Conservation (phyloP, 2,888 invertebrate species). For the Chrysolina oricalcia region DNA sequence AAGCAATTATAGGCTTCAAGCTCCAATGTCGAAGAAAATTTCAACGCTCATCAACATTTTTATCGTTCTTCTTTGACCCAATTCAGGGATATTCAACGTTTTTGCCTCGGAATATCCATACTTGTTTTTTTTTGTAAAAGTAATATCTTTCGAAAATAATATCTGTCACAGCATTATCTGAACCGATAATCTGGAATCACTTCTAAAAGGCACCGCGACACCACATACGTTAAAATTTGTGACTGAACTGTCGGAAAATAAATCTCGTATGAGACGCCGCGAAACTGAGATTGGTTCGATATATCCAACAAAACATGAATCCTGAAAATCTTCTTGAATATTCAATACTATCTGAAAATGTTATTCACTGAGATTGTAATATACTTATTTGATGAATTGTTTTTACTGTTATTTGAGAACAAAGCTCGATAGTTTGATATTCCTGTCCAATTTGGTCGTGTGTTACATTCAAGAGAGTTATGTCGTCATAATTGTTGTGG, state of each 20-base stretch:
- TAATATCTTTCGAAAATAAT: conserved; percentile 28
- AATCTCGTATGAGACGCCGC: conserved; percentile 10
- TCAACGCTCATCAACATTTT: background rate
- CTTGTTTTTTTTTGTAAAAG: background rate
- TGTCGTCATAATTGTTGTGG: too few relatives aligned
- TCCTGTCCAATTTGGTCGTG: too few relatives aligned
- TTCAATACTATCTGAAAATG: too few relatives aligned
- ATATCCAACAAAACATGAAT: too few relatives aligned
- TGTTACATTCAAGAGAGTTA: too few relatives aligned
- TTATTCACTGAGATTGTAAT: too few relatives aligned
- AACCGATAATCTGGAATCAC: conserved; percentile 1
- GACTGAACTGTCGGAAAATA: conserved; percentile 19
- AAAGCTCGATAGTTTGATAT: too few relatives aligned
- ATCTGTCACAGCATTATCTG: conserved; percentile 15
- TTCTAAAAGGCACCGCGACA: background rate
- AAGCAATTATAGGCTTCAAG: background rate
- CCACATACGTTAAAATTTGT: background rate
- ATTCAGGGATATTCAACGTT: background rate
- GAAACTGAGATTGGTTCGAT: background rate
- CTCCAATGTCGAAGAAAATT: background rate
- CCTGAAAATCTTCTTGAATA: too few relatives aligned
- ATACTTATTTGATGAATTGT: too few relatives aligned
- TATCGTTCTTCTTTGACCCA: background rate
- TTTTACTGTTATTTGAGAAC: too few relatives aligned
- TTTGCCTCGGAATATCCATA: background rate